These are phyloP conservation scores for Propsilocerus akamusi DNA, from an alignment of 1,140 invertebrate genomes.

Conservation along the genomic window DNA sequence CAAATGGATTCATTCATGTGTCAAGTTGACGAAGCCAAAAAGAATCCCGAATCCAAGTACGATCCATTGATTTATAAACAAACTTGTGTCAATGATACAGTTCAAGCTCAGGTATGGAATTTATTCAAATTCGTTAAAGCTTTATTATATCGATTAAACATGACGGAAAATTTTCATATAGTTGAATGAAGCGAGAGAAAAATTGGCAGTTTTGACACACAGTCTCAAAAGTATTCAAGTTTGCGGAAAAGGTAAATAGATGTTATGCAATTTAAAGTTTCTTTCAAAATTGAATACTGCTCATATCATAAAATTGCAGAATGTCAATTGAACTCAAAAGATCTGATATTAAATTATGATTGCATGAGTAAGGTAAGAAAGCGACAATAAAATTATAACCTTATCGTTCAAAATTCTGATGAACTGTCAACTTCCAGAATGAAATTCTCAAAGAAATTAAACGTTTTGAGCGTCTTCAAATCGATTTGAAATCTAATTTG, in stretches of 20 bases:
- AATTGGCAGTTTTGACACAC: conserved; percentile 2
- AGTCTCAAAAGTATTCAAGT: conserved; percentile 2
- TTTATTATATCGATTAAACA: neutral
- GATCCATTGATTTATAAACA: conserved; percentile 5
- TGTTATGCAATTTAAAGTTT: neutral
- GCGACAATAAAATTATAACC: neutral
- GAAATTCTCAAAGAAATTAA: conserved; percentile 6
- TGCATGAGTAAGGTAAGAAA: conserved; percentile 6
- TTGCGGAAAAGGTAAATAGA: conserved; percentile 5
- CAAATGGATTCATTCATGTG: neutral
- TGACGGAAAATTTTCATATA: neutral
- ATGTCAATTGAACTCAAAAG: conserved; percentile 2
- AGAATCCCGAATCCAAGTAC: conserved; percentile 5
- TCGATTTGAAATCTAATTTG: conserved; percentile 7
- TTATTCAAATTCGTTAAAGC: neutral
- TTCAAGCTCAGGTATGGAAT: neutral
- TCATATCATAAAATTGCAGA: neutral
- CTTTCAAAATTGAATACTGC: neutral
- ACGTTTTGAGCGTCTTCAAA: conserved; percentile 6
- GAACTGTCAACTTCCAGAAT: neutral
- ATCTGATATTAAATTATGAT: conserved; percentile 7
- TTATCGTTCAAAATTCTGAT: neutral
- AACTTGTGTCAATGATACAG: conserved; percentile 4
- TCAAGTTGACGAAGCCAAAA: neutral
- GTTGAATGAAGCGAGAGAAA: neutral